phyloP scores from a whole-genome alignment of 2,888 invertebrate genomes.

The Xanthostigma xanthostigma region DNA sequence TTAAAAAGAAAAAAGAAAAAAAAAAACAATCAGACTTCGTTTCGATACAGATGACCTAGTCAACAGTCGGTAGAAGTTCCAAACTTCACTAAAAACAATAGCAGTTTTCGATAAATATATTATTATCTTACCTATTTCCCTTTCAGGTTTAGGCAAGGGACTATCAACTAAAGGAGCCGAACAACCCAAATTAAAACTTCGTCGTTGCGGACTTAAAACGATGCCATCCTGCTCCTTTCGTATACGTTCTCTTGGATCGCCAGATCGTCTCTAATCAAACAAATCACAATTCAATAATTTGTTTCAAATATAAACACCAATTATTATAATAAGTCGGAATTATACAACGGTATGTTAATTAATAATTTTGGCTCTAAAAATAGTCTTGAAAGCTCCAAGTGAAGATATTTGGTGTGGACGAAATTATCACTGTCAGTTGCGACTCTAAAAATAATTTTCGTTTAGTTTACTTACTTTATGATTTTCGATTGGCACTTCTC shows the following conservation, averaged over 20 bases:
- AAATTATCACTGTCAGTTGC: constrained; percentile 11
- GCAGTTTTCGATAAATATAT: no score
- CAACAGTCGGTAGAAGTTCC: no score
- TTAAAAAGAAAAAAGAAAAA: no score
- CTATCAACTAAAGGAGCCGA: constrained; percentile 46
- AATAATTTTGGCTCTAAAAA: no score
- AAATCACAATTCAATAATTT: constrained; percentile 14
- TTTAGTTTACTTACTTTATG: constrained; percentile 30
- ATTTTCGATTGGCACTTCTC: constrained; percentile 36
- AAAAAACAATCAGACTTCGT: no score
- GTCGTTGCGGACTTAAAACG: constrained; percentile 70
- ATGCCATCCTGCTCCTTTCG: constrained; percentile 74
- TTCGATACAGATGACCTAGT: no score
- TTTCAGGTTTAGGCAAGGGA: no score
- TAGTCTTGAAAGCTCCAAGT: constrained; percentile 1
- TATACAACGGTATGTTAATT: no score
- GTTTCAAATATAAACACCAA: no score
- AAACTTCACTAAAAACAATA: constrained; percentile 6
- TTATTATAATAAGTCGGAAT: no score
- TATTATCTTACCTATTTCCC: no score
- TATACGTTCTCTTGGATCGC: constrained; percentile 59
- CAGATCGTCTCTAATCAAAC: constrained; percentile 33
- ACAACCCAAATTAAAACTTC: constrained; percentile 78
- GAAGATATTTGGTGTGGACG: background rate
- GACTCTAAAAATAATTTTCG: constrained; percentile 3